A percentile compares a stretch with the other conserved stretches of the same genome.
Conservation (phyloP, 92 coral and sea anemone species). For the Palythoa caribaeorum region DNA sequence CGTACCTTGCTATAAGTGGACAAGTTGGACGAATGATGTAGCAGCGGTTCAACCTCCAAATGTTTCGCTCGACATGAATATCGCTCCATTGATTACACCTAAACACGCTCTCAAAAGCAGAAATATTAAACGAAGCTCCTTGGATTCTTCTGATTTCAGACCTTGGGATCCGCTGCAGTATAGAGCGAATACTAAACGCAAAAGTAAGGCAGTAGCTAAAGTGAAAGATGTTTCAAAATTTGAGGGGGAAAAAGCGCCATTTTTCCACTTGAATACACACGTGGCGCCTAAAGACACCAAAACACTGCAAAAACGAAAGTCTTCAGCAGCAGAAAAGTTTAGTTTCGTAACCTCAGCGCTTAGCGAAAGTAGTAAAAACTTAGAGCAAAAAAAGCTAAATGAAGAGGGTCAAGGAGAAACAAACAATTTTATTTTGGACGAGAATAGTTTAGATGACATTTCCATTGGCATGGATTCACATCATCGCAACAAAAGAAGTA, state of each 20-base stretch:
- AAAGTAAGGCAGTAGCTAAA: background rate
- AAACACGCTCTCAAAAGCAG: constrained; percentile 23
- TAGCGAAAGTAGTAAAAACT: background rate
- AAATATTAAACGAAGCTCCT: background rate
- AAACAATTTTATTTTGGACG: background rate
- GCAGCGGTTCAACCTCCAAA: background rate
- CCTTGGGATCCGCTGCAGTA: constrained; percentile 7
- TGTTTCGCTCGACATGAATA: background rate
- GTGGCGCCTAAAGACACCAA: constrained; percentile 6
- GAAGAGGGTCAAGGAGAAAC: background rate
- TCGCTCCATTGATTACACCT: background rate
- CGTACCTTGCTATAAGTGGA: constrained; percentile 64
- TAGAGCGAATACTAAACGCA: background rate
- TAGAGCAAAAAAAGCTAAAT: background rate
- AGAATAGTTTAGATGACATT: constrained; percentile 6
- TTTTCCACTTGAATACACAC: constrained; percentile 33
- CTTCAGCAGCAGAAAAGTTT: background rate
- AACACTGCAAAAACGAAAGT: background rate
- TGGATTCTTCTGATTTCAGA: background rate
- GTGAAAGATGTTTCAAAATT: background rate
- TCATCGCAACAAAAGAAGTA: constrained; percentile 30
- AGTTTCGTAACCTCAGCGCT: background rate
- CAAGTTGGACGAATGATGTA: background rate
- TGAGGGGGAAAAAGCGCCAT: constrained; percentile 18
- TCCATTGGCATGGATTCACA: background rate